Conservation (phyloP, 2,113 vertebrate species). For the Etia nguti region DNA sequence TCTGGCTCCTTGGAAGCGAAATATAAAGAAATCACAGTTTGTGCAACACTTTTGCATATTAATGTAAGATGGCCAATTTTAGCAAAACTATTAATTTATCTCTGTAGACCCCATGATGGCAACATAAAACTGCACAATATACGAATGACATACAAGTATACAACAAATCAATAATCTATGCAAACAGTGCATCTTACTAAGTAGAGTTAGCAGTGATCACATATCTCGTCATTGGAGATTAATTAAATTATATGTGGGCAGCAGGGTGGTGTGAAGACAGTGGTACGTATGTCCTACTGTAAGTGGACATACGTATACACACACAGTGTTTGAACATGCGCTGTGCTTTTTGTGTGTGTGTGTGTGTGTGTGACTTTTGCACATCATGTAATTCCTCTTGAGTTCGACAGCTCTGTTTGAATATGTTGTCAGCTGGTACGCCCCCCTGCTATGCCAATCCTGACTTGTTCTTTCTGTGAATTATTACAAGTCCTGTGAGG, state of each 20-base stretch:
- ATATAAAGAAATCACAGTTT: not conserved
- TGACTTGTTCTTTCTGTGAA: slow-evolving; percentile 49
- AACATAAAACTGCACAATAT: not conserved
- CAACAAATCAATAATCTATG: not conserved
- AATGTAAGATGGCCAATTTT: not conserved
- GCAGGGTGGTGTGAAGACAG: not conserved
- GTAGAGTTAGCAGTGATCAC: not conserved
- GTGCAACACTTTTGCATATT: not conserved
- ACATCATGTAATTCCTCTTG: slow-evolving; percentile 35
- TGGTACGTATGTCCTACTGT: not conserved
- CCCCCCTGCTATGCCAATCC: slow-evolving; percentile 54
- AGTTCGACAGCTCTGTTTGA: slow-evolving; percentile 40
- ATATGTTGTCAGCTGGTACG: slow-evolving; percentile 47
- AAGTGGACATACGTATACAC: not conserved
- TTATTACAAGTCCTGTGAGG: slow-evolving; percentile 60
- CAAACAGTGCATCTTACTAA: not conserved
- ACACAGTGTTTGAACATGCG: not conserved
- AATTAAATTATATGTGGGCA: not conserved
- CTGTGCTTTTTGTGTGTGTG: not conserved
- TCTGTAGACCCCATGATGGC: not conserved
- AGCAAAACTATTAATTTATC: not conserved
- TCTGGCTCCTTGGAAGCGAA: not conserved
- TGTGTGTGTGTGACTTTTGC: not conserved
- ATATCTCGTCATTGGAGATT: not conserved
- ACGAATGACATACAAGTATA: not conserved